phyloP scores from a whole-genome alignment of 2,797 vertebrate genomes.

The Eulemur rubriventer region DNA sequence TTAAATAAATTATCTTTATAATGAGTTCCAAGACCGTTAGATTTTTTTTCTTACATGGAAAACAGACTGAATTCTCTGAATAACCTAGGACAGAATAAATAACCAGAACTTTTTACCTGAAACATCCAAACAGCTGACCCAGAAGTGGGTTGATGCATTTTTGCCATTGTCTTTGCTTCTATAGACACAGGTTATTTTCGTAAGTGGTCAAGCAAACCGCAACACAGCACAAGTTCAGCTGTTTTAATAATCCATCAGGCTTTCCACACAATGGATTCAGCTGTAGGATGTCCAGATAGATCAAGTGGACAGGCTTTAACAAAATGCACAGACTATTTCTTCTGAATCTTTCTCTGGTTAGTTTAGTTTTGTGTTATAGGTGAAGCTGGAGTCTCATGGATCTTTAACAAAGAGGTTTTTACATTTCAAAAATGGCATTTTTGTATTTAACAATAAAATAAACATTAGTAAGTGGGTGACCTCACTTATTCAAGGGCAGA shows the following conservation, averaged over 20 bases:
- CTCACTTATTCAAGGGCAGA: slow-evolving; percentile 28
- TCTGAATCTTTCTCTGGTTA: slow-evolving; percentile 40
- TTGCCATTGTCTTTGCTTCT: slow-evolving; percentile 1
- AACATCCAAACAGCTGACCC: neutral
- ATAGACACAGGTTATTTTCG: slow-evolving; percentile 51
- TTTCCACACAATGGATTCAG: slow-evolving; percentile 47
- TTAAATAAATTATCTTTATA: slow-evolving; percentile 13
- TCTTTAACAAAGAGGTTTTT: slow-evolving; percentile 56
- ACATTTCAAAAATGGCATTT: slow-evolving; percentile 40
- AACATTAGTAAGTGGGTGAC: neutral
- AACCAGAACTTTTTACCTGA: slow-evolving; percentile 42
- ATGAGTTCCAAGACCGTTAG: neutral
- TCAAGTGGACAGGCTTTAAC: slow-evolving; percentile 28
- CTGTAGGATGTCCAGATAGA: slow-evolving; percentile 17
- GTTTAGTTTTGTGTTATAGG: neutral
- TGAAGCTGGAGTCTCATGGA: neutral
- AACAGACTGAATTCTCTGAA: slow-evolving; percentile 31
- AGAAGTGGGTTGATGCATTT: slow-evolving; percentile 13
- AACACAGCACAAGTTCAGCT: slow-evolving; percentile 35
- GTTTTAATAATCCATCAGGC: slow-evolving; percentile 44
- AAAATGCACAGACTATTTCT: slow-evolving; percentile 40
- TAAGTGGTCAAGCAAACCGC: slow-evolving; percentile 27
- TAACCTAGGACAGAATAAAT: slow-evolving; percentile 38
- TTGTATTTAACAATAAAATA: slow-evolving; percentile 51
- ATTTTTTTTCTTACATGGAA: slow-evolving; percentile 34